Evolutionary conservation across 2,797 vertebrate species (phyloP), one percentile per base, ranked within the genome.

Genomic region (Glyptemys insculpta): DNA sequence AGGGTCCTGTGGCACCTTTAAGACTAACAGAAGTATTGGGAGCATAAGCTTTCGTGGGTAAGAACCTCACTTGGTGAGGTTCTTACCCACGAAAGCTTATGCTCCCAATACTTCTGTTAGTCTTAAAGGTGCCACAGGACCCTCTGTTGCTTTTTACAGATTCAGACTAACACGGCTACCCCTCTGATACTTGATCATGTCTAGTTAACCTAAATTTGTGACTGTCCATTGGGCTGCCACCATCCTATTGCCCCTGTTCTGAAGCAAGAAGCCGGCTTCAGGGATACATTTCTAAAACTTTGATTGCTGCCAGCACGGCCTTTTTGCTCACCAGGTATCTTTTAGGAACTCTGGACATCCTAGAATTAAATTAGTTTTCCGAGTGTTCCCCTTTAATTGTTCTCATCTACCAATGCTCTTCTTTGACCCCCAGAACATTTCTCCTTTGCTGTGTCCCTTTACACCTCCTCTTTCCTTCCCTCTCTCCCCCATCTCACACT

Each of bases 241-340:
- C 72, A 29, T 29, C 6, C 25, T 91, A 94, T 82, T 44, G 87
- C 62, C 25, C 8, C 52, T 79, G n/a, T 31, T 23, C 49, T 93
- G 85, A 95, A 95, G 90, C 76, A 92, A 93, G 83, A 62, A 81
- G 56, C 79, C 76, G 93, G 54, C 52, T 57, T 78, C 18, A 91
- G 87, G 93, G 87, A 76, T 76, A 44, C 44, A 29, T 47, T 76
- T 47, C 41, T 76, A 76, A 76, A 76, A 76, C 44, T 25, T n/a
- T 18, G 41, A 41, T 37, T 47, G 44, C 74, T 76, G 25, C 15
- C 44, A 29, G 25, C 12, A 76, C 3, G 1, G 41, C 41, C 19
- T 80, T 84, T 37, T 21, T 16, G 9, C 65, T 19, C n/a, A 68
- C n/a, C 9, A 68, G 34, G 65, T n/a, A 37, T 68, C n/a, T 68